Percentiles rank a stretch among this genome's conserved stretches.
phyloP scores from a whole-genome alignment of 2,113 vertebrate species.

The Platysternon megacephalum region DNA sequence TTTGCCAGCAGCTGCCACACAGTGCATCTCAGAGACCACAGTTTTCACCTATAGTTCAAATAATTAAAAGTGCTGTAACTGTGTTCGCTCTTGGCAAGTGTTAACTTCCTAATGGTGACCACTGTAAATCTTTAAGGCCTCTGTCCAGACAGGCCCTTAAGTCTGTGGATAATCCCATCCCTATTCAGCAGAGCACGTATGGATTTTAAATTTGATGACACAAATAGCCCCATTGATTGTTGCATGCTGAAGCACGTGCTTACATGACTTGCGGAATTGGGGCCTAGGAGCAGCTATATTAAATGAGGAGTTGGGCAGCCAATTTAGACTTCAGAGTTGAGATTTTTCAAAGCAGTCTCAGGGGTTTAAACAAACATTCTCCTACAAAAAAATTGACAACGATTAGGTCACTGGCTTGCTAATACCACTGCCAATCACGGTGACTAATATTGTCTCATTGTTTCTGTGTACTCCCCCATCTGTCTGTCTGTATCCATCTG shows the following conservation, averaged over 20 bases:
- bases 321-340: not conserved
- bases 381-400: not conserved
- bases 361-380: slow-evolving; percentile 31
- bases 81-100: not conserved
- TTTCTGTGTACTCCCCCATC: not conserved
- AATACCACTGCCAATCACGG: not conserved
- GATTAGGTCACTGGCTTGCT: not conserved
- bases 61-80: fast-evolving
- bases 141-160: not conserved
- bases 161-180: not conserved
- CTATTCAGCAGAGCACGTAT: not conserved
- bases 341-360: slow-evolving; percentile 16
- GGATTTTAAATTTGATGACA: not conserved
- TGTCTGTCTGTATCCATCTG: not conserved
- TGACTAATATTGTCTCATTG: not conserved
- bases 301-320: slow-evolving; percentile 10
- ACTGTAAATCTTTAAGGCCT: not conserved
- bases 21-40: not conserved
- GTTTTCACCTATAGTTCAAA: not conserved
- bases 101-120: not conserved
- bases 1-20: not conserved
- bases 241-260: not conserved
- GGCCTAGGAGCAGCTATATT: slow-evolving; percentile 11
- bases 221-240: not conserved
- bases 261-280: slow-evolving; percentile 30